Evolutionary conservation across 2,888 invertebrate species (phyloP).

Genomic region (Zootermopsis nevadensis): DNA sequence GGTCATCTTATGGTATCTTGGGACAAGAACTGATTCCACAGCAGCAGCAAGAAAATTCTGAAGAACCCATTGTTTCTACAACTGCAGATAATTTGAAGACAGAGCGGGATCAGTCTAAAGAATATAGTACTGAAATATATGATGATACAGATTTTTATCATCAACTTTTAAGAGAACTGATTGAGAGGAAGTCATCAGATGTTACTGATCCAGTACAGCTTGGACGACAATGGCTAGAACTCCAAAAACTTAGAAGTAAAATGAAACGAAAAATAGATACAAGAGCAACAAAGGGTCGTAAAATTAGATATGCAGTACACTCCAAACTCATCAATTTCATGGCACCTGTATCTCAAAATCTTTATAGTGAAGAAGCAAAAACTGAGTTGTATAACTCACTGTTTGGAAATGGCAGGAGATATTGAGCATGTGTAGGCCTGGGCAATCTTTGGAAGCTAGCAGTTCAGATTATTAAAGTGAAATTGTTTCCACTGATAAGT

Average conservation of each 20-base stretch:
- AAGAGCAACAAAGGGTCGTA: conserved; percentile 93
- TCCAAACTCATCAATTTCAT: conserved; percentile 90
- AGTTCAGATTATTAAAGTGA: too few relatives aligned
- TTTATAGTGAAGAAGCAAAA: conserved; percentile 83
- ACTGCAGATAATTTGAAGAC: conserved; percentile 16
- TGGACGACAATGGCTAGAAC: conserved; percentile 89
- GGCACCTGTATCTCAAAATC: conserved; percentile 77
- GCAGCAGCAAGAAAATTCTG: background rate
- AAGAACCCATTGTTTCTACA: background rate
- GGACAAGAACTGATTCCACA: conserved; percentile 21
- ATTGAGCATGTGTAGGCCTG: background rate
- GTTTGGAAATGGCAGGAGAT: conserved; percentile 71
- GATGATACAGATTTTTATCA: conserved; percentile 99
- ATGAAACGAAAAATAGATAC: conserved; percentile 95
- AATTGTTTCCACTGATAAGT: too few relatives aligned
- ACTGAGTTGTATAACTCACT: conserved; percentile 85
- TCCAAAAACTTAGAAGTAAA: conserved; percentile 91
- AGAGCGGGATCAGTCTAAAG: conserved; percentile 62
- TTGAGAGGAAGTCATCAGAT: conserved; percentile 89
- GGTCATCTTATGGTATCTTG: conserved; percentile 75
- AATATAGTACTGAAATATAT: conserved; percentile 86
- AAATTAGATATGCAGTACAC: conserved; percentile 87
- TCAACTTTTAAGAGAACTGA: conserved; percentile 89
- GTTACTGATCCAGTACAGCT: conserved; percentile 87
- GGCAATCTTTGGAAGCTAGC: too few relatives aligned